Evolutionary conservation across 2,888 invertebrate genomes (phyloP).

Genomic region (Hypolimnas misippus): DNA sequence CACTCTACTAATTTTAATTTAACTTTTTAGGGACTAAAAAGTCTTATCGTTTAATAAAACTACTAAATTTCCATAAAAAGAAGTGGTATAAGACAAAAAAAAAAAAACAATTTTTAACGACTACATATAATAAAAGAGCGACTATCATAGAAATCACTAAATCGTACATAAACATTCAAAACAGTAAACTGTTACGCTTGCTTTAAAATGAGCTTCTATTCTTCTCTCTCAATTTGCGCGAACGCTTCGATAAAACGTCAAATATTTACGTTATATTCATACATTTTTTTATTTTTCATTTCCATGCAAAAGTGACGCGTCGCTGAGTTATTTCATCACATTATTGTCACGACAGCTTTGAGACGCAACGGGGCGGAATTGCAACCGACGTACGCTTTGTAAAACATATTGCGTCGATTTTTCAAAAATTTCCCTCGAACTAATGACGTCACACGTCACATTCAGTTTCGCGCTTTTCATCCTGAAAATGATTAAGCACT

Average conservation of each 20-base stretch:
- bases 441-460: conserved; percentile 8
- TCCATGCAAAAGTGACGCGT: conserved; percentile 25
- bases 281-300: conserved; percentile 20
- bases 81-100: too few species aligned
- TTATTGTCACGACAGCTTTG: conserved; percentile 40
- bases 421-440: conserved; percentile 24
- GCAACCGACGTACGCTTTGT: conserved; percentile 32
- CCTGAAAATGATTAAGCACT: neutral
- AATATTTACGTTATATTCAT: conserved; percentile 15
- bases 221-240: neutral
- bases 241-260: conserved; percentile 9
- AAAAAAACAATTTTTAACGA: too few species aligned
- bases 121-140: too few species aligned
- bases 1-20: too few species aligned
- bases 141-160: too few species aligned
- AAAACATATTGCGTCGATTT: conserved; percentile 29
- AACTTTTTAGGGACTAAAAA: too few species aligned
- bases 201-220: too few species aligned
- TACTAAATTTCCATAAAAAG: too few species aligned
- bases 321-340: conserved; percentile 31
- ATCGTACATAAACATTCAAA: too few species aligned
- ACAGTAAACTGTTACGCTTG: too few species aligned
- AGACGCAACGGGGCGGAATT: conserved; percentile 36
- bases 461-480: neutral
- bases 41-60: too few species aligned